Base-by-base conservation (phyloP, 2,888 invertebrate genomes). In the Platycheirus rosarum region DNA sequence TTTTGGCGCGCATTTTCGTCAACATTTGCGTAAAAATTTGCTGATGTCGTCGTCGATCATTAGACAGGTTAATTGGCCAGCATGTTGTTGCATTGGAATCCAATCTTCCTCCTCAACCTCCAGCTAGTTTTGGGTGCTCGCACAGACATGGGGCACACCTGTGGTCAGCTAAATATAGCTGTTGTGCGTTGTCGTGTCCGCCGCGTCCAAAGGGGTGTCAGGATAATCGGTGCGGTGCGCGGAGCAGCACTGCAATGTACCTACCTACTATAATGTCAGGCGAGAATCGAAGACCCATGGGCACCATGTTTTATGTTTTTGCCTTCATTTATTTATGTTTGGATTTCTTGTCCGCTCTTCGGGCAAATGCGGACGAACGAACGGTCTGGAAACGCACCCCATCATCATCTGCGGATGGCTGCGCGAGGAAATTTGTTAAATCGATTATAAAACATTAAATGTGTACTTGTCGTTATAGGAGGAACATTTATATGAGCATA, bases 11-110 rank as follows among this genome's bases (percentile, higher is more conserved):
- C 53, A 84, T 84, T 74, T 84, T 84, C 77, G 77, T 84, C 75
- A 75, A 78, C 79, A 84, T 84, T 84, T 84, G 75, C 84, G 74
- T 79, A 84, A 84, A 84, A 79, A 75, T 84, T 71, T 71, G 69
- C 70, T 63, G 55, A 78, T 84, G 78, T 84, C 70, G 78, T 78
- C 77, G 85, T 84, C 84, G 85, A 85, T 85, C 84, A 85, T 85
- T 85, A 85, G 85, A 85, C 85, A 85, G 85, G 84, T 85, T 85
- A 85, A 85, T 85, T 85, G 85, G 84, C 85, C 78, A 87, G 87
- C 87, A 88, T 88, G 87, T 88, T 88, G 87, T 88, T 88, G 88
- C 87, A 87, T 80, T 73, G 80, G 73, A 88, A 88, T 88, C 88
- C 88, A 86, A 88, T 87, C 87, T 85, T 86, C 87, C 85, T 86